Evolutionary conservation across 2,888 invertebrate genomes (phyloP).

Genomic region (Octodonta nipae): DNA sequence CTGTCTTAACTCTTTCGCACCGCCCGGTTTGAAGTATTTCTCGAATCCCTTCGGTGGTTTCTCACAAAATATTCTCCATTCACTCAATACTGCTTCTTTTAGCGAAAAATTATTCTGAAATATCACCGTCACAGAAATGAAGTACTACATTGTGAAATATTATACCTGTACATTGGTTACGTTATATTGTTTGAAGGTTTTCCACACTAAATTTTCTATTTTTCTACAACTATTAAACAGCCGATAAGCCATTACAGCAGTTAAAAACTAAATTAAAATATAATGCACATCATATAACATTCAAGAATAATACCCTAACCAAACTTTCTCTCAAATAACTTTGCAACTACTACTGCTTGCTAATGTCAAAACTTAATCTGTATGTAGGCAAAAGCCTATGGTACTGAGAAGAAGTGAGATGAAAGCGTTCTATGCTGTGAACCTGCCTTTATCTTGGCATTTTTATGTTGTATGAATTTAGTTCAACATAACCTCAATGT

Average conservation of each 20-base stretch:
- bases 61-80: slow-evolving; percentile 54
- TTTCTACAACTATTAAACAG: slow-evolving; percentile 44
- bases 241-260: slow-evolving; percentile 46
- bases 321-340: no score
- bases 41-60: slow-evolving; percentile 88
- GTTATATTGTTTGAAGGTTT: slow-evolving; percentile 28
- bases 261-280: slow-evolving; percentile 3
- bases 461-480: neutral
- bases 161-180: slow-evolving; percentile 26
- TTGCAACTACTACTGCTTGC: no score
- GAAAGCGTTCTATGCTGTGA: no score
- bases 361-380: no score
- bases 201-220: slow-evolving; percentile 39
- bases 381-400: no score
- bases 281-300: slow-evolving; percentile 18
- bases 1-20: slow-evolving; percentile 33
- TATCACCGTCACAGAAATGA: slow-evolving; percentile 10
- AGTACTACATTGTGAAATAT: no score
- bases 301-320: no score
- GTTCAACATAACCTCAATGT: neutral
- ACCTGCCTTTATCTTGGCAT: no score
- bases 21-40: slow-evolving; percentile 68
- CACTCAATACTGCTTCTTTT: slow-evolving; percentile 44
- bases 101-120: slow-evolving; percentile 41
- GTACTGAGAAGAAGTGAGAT: no score